A percentile compares a stretch with the other conserved stretches of the same genome.
phyloP scores from a whole-genome alignment of 1,140 invertebrate genomes.

The Chionoecetes opilio region DNA sequence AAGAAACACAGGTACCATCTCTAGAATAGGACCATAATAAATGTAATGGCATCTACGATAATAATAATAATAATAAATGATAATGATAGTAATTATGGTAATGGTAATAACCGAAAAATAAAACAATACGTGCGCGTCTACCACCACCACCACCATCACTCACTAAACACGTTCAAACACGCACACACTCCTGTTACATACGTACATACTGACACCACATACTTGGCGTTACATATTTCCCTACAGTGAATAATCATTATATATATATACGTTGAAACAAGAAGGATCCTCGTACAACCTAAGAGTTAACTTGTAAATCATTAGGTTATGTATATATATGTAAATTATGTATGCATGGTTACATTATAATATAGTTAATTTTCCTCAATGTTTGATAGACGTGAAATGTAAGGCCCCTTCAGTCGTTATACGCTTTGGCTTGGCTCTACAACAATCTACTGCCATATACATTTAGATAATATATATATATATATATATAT shows the following conservation, averaged over 20 bases:
- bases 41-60: too few relatives aligned
- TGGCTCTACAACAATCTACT: conserved; percentile 10
- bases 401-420: background rate
- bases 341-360: background rate
- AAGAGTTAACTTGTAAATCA: background rate
- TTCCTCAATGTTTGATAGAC: background rate
- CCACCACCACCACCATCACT: too few relatives aligned
- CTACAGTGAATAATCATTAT: background rate
- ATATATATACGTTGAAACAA: background rate
- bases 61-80: background rate
- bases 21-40: too few relatives aligned
- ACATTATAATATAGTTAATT: too few relatives aligned
- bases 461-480: background rate
- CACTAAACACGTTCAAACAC: too few relatives aligned
- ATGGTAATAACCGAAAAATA: background rate
- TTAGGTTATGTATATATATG: background rate
- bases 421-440: conserved; percentile 2
- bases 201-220: background rate
- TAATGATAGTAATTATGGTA: background rate
- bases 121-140: too few relatives aligned
- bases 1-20: too few relatives aligned
- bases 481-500: too few relatives aligned
- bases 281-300: background rate
- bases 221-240: background rate
- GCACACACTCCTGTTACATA: too few relatives aligned